phyloP scores from a whole-genome alignment of 2,113 vertebrate species.

The Myrmophylax atrothorax region DNA sequence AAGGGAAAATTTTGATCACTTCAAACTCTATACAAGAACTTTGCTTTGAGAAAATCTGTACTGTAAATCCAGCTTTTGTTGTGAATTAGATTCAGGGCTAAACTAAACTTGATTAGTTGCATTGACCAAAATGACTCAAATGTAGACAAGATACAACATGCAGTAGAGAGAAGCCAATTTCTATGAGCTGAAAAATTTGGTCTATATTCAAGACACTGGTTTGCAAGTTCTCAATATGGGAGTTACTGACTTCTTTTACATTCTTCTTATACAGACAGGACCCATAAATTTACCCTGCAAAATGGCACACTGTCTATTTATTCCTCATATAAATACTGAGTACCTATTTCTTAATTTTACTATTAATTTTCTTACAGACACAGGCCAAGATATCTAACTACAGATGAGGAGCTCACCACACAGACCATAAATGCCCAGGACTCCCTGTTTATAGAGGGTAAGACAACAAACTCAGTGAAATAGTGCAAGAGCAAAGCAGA shows the following conservation, averaged over 20 bases:
- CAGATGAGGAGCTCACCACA: background rate
- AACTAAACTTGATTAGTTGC: slow-evolving; percentile 13
- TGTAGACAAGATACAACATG: background rate
- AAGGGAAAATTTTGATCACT: slow-evolving; percentile 19
- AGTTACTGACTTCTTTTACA: background rate
- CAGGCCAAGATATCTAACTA: background rate
- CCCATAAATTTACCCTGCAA: background rate
- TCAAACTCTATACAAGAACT: slow-evolving; percentile 5
- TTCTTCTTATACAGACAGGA: background rate
- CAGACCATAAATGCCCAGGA: background rate
- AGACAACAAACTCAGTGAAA: background rate
- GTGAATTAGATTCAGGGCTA: background rate
- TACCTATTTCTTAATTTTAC: background rate
- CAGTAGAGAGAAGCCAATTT: background rate
- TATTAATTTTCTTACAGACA: background rate
- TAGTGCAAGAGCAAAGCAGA: background rate
- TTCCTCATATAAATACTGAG: background rate
- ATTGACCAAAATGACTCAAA: background rate
- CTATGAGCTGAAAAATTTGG: background rate
- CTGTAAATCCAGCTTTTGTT: background rate
- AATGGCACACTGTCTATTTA: background rate
- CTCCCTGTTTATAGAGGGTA: background rate
- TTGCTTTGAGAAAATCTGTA: slow-evolving; percentile 12
- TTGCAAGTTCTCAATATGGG: background rate
- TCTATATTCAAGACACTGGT: background rate